phyloP scores from a whole-genome alignment of 2,113 vertebrate genomes.

The Prionailurus viverrinus region DNA sequence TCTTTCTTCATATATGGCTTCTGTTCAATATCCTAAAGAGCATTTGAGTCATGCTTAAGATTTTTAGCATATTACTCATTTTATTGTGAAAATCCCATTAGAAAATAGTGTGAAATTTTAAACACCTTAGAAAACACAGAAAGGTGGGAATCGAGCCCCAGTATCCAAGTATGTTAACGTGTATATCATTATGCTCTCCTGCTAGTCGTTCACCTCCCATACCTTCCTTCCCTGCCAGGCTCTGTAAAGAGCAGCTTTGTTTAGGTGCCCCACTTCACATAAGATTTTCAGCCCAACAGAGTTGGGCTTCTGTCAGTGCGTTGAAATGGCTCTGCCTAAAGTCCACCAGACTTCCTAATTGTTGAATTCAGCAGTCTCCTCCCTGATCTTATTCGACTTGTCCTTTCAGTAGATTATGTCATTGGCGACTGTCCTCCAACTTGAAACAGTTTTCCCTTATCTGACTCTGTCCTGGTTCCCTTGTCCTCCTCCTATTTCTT shows the following conservation, averaged over 20 bases:
- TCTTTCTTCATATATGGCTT: slow-evolving; percentile 33
- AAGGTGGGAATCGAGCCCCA: not conserved
- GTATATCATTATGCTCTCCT: not conserved
- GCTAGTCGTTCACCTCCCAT: not conserved
- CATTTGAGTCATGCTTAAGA: slow-evolving; percentile 37
- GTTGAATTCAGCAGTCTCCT: not conserved
- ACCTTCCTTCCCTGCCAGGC: not conserved
- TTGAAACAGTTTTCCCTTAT: not conserved
- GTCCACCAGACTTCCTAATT: not conserved
- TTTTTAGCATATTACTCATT: slow-evolving; percentile 18
- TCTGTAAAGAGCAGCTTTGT: not conserved
- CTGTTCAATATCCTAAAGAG: not conserved
- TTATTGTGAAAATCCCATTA: slow-evolving; percentile 14
- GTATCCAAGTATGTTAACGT: not conserved
- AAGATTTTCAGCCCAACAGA: not conserved
- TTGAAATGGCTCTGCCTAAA: not conserved
- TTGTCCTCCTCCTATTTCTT: not conserved
- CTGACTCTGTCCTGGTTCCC: not conserved
- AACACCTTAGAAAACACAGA: slow-evolving; percentile 8
- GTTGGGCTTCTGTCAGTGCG: not conserved
- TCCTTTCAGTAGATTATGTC: not conserved
- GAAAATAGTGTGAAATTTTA: slow-evolving; percentile 29
- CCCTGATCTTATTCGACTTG: not conserved
- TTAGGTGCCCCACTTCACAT: not conserved
- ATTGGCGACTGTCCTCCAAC: not conserved